Percentiles rank a stretch among this genome's conserved stretches.
These are phyloP conservation scores for Notodonta ziczac DNA, from an alignment of 2,888 invertebrate species.

Conservation along the genomic window DNA sequence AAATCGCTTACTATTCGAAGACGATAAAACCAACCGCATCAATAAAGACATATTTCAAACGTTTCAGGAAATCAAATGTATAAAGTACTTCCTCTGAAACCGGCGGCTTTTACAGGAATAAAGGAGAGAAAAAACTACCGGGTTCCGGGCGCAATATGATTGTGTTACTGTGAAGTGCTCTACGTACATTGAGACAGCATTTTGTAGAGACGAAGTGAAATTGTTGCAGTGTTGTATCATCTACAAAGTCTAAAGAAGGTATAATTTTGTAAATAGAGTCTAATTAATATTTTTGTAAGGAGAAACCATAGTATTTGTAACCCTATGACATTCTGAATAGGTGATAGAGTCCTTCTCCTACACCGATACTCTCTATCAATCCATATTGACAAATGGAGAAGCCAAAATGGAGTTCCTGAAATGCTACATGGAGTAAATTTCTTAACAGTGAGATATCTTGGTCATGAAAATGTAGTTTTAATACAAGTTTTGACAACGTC, in stretches of 20 bases:
- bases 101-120: conserved; percentile 22
- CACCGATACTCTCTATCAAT: too few relatives aligned
- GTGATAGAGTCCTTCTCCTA: too few relatives aligned
- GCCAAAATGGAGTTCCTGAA: too few relatives aligned
- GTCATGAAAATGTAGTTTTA: too few relatives aligned
- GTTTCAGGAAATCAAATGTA: conserved; percentile 35
- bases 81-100: conserved; percentile 32
- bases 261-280: not conserved
- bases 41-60: conserved; percentile 33
- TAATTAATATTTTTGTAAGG: too few relatives aligned
- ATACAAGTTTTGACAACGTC: too few relatives aligned
- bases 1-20: conserved; percentile 7
- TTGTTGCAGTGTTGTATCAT: conserved; percentile 3
- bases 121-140: conserved; percentile 22
- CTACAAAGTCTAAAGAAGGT: not conserved
- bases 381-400: too few relatives aligned
- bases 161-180: conserved; percentile 27
- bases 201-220: conserved; percentile 3
- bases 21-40: conserved; percentile 19
- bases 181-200: conserved; percentile 3
- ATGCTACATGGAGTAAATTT: too few relatives aligned
- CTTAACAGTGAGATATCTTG: too few relatives aligned
- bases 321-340: too few relatives aligned
- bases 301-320: too few relatives aligned
- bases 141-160: conserved; percentile 31